Evolutionary conservation across 1,140 invertebrate genomes (phyloP).

Genomic region (Lucilia cuprina): DNA sequence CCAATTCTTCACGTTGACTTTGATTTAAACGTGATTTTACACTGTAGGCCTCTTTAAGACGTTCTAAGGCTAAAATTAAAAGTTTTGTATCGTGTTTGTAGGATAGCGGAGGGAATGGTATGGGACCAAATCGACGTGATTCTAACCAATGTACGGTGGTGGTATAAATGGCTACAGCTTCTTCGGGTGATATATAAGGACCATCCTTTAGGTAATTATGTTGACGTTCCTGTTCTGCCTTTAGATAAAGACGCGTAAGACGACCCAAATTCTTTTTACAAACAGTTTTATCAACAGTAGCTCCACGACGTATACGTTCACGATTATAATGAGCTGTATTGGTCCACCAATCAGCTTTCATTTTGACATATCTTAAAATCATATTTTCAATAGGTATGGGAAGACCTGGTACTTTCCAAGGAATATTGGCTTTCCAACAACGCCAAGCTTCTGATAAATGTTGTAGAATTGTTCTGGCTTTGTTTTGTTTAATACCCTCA

Average conservation of each 20-base stretch:
- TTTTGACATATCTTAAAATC: slow-evolving; percentile 99
- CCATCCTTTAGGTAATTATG: slow-evolving; percentile 99
- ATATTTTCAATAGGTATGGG: slow-evolving; percentile 99
- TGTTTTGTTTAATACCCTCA: slow-evolving; percentile 99
- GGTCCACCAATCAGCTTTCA: slow-evolving; percentile 99
- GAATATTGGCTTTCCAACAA: slow-evolving; percentile 99
- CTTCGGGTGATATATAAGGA: slow-evolving; percentile 98
- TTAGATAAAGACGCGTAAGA: slow-evolving; percentile 94
- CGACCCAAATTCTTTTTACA: slow-evolving; percentile 99
- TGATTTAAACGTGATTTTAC: slow-evolving; percentile 99
- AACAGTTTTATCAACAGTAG: slow-evolving; percentile 98
- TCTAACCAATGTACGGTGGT: slow-evolving; percentile 99
- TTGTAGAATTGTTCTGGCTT: slow-evolving; percentile 97
- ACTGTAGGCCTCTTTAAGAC: slow-evolving; percentile 98
- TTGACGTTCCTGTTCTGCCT: slow-evolving; percentile 98
- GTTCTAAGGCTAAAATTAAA: slow-evolving; percentile 93
- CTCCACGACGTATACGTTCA: slow-evolving; percentile 91
- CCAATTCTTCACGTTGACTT: slow-evolving; percentile 97
- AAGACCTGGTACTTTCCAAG: slow-evolving; percentile 99
- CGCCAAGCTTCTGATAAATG: slow-evolving; percentile 99
- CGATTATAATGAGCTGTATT: slow-evolving; percentile 99
- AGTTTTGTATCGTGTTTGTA: slow-evolving; percentile 99
- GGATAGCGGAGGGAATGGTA: slow-evolving; percentile 97
- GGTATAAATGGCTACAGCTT: slow-evolving; percentile 99
- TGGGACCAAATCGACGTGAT: slow-evolving; percentile 96